Conservation (phyloP, 2,797 vertebrate genomes). For the Cebuella pygmaea region DNA sequence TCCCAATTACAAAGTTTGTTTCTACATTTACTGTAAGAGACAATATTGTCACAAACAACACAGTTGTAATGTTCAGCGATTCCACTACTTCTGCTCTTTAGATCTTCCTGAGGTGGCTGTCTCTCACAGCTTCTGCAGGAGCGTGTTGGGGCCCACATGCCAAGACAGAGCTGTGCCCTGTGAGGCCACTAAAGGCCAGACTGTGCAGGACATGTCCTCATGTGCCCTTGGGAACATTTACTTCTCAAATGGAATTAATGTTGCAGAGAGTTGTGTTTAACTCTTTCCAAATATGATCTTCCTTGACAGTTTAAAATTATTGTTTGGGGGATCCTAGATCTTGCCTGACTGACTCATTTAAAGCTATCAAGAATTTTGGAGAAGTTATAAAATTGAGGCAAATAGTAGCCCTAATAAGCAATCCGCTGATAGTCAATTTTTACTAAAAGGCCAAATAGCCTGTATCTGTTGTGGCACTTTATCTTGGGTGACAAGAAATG, state of each 20-base stretch:
- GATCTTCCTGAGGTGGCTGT: background rate
- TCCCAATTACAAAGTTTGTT: constrained; percentile 58
- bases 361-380: background rate
- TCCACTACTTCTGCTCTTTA: background rate
- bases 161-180: fast-evolving
- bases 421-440: background rate
- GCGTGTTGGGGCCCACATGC: background rate
- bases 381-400: background rate
- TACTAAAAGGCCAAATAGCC: background rate
- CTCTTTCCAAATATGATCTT: background rate
- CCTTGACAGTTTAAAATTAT: background rate
- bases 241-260: background rate
- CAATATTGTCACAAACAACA: background rate
- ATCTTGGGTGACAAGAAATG: background rate
- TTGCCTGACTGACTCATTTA: background rate
- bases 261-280: background rate
- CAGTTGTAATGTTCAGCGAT: background rate
- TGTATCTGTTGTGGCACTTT: background rate
- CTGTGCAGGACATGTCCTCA: no score
- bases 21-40: constrained; percentile 30
- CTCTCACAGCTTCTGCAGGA: fast-evolving
- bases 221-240: background rate
- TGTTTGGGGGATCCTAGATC: background rate
- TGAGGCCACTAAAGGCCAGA: fast-evolving
- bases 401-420: background rate